Evolutionary conservation across 2,888 invertebrate species (phyloP), one percentile per base, ranked within the genome.

Genomic region (Parapristionchus giblindavisi): DNA sequence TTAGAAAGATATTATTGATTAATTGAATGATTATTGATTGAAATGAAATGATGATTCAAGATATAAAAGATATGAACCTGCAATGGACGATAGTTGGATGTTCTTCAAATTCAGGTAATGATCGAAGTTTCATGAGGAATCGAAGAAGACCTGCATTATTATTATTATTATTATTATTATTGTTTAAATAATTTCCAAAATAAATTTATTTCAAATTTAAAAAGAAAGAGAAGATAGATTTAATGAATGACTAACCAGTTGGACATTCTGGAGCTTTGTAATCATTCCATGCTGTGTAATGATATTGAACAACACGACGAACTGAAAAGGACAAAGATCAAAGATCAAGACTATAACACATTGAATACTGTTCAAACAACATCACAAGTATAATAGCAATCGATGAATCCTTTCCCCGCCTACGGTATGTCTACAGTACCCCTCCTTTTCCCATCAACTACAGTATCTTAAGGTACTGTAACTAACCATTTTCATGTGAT

Each of bases 201-300:
- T n/a, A n/a, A n/a, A n/a, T n/a, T n/a, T n/a, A n/a, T n/a, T n/a
- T n/a, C n/a, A n/a, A n/a, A n/a, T n/a, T n/a, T n/a, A n/a, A n/a
- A n/a, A n/a, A n/a, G n/a, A n/a, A n/a, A n/a, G n/a, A n/a, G n/a
- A n/a, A n/a, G n/a, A n/a, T n/a, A n/a, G n/a, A n/a, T n/a, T n/a
- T n/a, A n/a, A n/a, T n/a, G n/a, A n/a, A n/a, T 11, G 21, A 43
- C 63, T 65, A 93, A 48, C 95, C 95, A 83, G 94, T 93, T 0
- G 96, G 94, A 89, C 95, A 94, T 86, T 96, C 96, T 0, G 96
- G 96, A 1, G 96, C 96, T 89, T 94, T 93, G 87, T 96, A 96
- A 89, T 96, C 96, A 89, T 94, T 95, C 96, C 96, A 96, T 83
- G 94, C 93, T 72, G 95, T 91, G 90, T 94, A 96, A 90, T 96